Base-by-base conservation (phyloP, 1,140 invertebrate genomes). In the Lordiphosa clarofinis region DNA sequence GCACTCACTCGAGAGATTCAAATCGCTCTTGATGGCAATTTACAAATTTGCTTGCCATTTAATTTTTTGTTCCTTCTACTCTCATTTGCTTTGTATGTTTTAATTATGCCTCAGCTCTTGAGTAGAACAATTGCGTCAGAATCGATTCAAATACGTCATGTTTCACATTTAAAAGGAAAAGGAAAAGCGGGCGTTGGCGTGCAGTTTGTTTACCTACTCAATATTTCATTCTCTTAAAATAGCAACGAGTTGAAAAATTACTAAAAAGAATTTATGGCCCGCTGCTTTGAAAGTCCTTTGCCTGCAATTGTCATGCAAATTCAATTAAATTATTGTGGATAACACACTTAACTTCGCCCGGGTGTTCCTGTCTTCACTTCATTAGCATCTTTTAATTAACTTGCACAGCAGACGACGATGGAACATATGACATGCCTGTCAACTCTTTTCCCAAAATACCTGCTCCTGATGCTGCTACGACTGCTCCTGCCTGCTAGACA, bases 321-420 rank as follows among this genome's bases (percentile, higher is more conserved):
- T 82, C 76, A 82, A 82, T 82, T 84, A 69, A 82, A 82, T 72
- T 76, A 82, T 68, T 67, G 21, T 37, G 44, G 31, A 63, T 43
- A 39, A 56, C 13, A 64, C 35, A 54, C 31, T 46, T 19, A 46
- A 52, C 49, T 48, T 35, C 13, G 10, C 24, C 24, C 24, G 24
- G 24, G 7, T 28, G 24, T 28, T 6, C 24, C 24, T 4, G 10
- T 15, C 8, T 33, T 21, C 15, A 36, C 48, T 78, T 73, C 78
- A 78, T 84, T 82, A 84, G 59, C 70, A 82, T 82, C 68, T 82
- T 75, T 73, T 82, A 84, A 82, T 82, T 82, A 82, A 84, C 73
- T 84, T 73, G 78, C 21, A 21, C 21, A 21, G 21, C 21, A 21
- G 21, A 21, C 21, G 21, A 21, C 21, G 21, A 21, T 4, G 21